Base-by-base conservation (phyloP, 92 coral and sea anemone genomes). In the Parazoanthus swiftii region DNA sequence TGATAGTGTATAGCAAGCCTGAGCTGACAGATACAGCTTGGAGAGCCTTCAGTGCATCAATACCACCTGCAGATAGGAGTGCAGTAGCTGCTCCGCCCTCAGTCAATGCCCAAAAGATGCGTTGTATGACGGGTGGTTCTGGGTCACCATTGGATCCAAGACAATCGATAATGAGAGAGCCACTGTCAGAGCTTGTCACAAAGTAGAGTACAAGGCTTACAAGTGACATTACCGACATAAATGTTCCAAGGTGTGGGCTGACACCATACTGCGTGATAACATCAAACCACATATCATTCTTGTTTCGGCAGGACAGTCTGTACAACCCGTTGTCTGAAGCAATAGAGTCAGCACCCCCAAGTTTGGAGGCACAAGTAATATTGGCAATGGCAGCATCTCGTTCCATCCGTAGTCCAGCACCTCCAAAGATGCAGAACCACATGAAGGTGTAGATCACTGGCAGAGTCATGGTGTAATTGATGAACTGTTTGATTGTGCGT, bases 141-240 rank as follows among this genome's bases (percentile, higher is more conserved):
- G 94, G 97, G 81, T 93, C 93, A 29, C 98, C 98, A 74, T 95
- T 95, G 46, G 98, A 96, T 76, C 97, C 93, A 8, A 95, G 90
- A 86, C 97, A 92, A 90, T 95, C 98, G 46, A 95, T 94, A 82
- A 95, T 94, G 50, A 95, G 92, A 39, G 98, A 95, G 48, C 98
- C 98, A 85, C 98, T 95, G 85, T 95, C 98, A 3, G 98, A 95
- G 80, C 98, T 95, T 48, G 98, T 96, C 79, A 96, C 98, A 88
- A 96, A 96, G 89, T 96, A 96, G 26, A 96, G 92, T 59, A 93
- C 90, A 54, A 94, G 85, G 16, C 93, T 89, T 13, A 96, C 81
- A n/a, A 96, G 91, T 82, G 98, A 94, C 35, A 94, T 78, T 13
- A 94, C 91, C 5, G 96, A 90, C 50, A 95, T 76, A 82, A 96